Conservation (phyloP, 2,797 vertebrate genomes). For the Notoglanidium macrostoma region DNA sequence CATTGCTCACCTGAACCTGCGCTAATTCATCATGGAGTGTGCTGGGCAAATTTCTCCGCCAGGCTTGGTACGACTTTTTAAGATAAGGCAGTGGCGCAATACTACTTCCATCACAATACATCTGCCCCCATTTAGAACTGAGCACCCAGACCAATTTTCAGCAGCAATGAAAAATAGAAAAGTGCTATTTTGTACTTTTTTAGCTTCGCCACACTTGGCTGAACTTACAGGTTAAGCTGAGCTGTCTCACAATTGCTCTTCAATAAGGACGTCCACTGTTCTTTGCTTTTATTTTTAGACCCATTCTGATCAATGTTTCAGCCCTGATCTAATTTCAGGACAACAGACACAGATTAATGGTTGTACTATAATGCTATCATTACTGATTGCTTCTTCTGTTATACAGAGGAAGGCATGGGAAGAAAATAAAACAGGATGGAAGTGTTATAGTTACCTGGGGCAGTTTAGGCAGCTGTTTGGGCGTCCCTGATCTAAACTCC, state of each 20-base stretch:
- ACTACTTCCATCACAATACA: constrained; percentile 17
- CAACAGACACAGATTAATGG: neutral
- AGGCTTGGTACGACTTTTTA: constrained; percentile 8
- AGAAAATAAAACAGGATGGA: neutral
- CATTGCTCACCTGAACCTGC: constrained; percentile 9
- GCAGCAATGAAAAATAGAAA: constrained; percentile 16
- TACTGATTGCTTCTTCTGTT: neutral
- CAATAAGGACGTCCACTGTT: neutral
- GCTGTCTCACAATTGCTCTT: neutral
- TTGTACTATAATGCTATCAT: neutral
- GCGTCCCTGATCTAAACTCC: neutral
- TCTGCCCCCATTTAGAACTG: constrained; percentile 37
- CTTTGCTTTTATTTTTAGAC: neutral
- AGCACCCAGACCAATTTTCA: constrained; percentile 29
- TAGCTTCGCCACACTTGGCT: neutral
- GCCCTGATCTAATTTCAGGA: neutral
- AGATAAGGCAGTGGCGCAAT: constrained; percentile 30
- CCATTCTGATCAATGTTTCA: neutral
- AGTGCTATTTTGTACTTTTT: constrained; percentile 6
- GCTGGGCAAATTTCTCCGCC: constrained; percentile 2
- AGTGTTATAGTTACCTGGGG: neutral
- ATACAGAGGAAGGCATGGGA: neutral
- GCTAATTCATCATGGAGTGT: constrained; percentile 39
- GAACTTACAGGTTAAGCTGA: neutral
- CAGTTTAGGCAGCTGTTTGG: neutral